Evolutionary conservation across 2,113 vertebrate species (phyloP).

Genomic region (Pithys albifrons): DNA sequence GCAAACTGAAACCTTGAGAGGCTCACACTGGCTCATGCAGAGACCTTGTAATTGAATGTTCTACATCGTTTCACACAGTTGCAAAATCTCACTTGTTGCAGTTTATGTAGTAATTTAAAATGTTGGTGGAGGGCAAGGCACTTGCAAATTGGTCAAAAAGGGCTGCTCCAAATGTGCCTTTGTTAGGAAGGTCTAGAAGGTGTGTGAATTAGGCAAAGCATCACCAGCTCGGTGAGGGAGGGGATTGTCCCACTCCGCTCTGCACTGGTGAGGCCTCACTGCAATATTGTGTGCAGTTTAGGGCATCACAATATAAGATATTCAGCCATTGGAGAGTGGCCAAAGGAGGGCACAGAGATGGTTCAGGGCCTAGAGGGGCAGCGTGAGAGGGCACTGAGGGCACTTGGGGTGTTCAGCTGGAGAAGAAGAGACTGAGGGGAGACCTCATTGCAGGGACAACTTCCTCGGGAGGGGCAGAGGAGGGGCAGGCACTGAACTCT

Average conservation of each 20-base stretch:
- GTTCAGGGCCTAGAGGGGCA: not conserved
- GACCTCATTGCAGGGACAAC: not conserved
- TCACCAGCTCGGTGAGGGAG: not conserved
- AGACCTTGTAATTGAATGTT: slow-evolving; percentile 25
- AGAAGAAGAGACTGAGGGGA: not conserved
- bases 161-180: not conserved
- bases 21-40: not conserved
- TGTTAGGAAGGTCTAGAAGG: not conserved
- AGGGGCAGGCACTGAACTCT: too few relatives aligned
- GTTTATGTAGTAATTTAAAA: not conserved
- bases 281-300: not conserved
- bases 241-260: not conserved
- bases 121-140: not conserved
- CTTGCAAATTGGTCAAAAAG: not conserved
- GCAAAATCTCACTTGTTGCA: not conserved
- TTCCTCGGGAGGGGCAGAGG: too few relatives aligned
- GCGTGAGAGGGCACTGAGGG: not conserved
- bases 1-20: not conserved
- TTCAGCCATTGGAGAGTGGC: not conserved
- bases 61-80: slow-evolving; percentile 5
- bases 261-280: not conserved
- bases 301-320: not conserved
- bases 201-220: not conserved
- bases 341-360: not conserved
- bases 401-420: not conserved